Conservation (phyloP, 2,113 vertebrate species). For the Hydrolagus affinis region DNA sequence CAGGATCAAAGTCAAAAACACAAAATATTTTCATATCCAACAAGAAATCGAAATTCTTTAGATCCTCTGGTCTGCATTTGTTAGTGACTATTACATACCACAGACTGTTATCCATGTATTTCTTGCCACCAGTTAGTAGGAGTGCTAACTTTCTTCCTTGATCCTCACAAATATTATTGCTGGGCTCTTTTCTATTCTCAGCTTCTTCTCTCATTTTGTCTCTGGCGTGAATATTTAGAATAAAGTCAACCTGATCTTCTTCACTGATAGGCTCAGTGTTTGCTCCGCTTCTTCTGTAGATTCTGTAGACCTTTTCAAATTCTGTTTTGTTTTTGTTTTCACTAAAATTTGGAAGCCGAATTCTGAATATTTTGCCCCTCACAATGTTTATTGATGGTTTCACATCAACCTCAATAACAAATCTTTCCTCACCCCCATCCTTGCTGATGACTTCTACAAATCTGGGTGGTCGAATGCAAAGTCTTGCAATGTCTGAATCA, state of each 20-base stretch:
- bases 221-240: constrained; percentile 42
- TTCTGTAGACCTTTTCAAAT: constrained; percentile 44
- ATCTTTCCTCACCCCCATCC: constrained; percentile 48
- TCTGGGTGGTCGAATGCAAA: constrained; percentile 60
- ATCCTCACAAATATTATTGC: constrained; percentile 40
- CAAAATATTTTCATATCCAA: too few species aligned
- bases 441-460: constrained; percentile 60
- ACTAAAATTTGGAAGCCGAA: too few species aligned
- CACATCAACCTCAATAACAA: constrained; percentile 68
- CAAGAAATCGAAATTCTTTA: too few species aligned
- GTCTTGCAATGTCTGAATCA: constrained; percentile 46
- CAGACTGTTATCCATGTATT: too few species aligned
- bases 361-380: too few species aligned
- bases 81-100: too few species aligned
- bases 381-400: too few species aligned
- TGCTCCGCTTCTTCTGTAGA: constrained; percentile 56
- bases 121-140: too few species aligned
- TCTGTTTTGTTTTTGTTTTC: constrained; percentile 50
- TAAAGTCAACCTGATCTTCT: constrained; percentile 44
- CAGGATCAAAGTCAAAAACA: too few species aligned
- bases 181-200: constrained; percentile 43
- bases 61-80: too few species aligned
- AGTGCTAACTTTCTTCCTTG: constrained; percentile 59
- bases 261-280: constrained; percentile 56
- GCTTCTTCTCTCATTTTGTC: constrained; percentile 57